These are phyloP conservation scores for Anthopleura sola DNA, from an alignment of 64 coral and sea anemone species.

Conservation along the genomic window DNA sequence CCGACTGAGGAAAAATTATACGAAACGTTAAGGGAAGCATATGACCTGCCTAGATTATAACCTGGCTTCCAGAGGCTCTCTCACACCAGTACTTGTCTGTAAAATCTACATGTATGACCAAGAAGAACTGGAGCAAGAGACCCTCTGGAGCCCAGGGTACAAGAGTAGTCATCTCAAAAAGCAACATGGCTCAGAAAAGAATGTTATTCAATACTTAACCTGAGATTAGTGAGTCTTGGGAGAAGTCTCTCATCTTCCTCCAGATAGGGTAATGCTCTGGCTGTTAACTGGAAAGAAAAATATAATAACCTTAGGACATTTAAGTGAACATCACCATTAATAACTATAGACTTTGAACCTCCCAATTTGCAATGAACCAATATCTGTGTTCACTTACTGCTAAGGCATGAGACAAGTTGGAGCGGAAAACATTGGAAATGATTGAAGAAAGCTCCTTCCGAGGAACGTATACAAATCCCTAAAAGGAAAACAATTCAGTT, in stretches of 20 bases:
- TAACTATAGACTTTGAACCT: not conserved
- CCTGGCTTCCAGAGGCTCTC: no score
- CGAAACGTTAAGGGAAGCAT: no score
- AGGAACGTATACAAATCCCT: constrained; percentile 95
- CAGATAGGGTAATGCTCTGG: constrained; percentile 87
- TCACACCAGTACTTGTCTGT: no score
- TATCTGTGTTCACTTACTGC: constrained; percentile 60
- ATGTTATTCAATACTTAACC: not conserved
- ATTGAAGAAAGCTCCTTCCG: constrained; percentile 72
- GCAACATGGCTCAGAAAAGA: no score
- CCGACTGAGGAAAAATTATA: constrained; percentile 38
- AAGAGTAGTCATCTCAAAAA: no score
- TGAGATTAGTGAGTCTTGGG: constrained; percentile 86
- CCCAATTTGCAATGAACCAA: not conserved
- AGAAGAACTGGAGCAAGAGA: no score
- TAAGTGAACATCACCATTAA: not conserved
- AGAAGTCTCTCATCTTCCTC: constrained; percentile 97
- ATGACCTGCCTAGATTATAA: no score
- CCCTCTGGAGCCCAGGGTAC: no score
- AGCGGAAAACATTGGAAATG: constrained; percentile 83
- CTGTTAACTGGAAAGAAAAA: constrained; percentile 65
- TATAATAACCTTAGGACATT: not conserved
- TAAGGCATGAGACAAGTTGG: constrained; percentile 77
- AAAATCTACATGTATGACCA: no score
- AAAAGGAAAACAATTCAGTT: not conserved